A percentile compares a stretch with the other conserved stretches of the same genome.
These are phyloP conservation scores for Enteromius mattozi DNA, from an alignment of 2,797 vertebrate species.

Conservation along the genomic window DNA sequence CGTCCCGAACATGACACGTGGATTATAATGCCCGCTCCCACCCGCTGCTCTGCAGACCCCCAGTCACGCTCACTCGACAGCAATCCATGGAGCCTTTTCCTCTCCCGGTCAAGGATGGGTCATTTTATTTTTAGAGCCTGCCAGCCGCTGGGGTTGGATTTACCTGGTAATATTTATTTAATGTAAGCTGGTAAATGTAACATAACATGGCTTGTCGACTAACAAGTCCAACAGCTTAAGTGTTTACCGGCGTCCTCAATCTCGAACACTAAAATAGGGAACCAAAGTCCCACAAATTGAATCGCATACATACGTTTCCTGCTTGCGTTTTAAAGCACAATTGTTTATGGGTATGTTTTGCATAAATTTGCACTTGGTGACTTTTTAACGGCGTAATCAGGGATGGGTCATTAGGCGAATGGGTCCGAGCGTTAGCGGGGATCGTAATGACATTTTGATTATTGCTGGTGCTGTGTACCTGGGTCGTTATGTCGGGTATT, in stretches of 20 bases:
- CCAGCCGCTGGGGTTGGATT: slow-evolving; percentile 26
- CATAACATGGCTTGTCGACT: slow-evolving; percentile 22
- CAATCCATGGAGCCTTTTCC: slow-evolving; percentile 22
- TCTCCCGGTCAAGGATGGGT: slow-evolving; percentile 41
- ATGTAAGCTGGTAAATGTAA: slow-evolving; percentile 20
- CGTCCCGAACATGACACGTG: slow-evolving; percentile 28
- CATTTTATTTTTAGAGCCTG: slow-evolving; percentile 39
- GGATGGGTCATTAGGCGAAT: slow-evolving; percentile 57
- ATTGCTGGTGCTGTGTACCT: slow-evolving; percentile 53
- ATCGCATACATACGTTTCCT: background rate
- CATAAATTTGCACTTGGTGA: slow-evolving; percentile 20
- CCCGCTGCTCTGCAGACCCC: slow-evolving; percentile 24
- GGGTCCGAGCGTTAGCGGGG: slow-evolving; percentile 20
- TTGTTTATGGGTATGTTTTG: slow-evolving; percentile 47
- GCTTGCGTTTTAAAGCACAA: slow-evolving; percentile 19
- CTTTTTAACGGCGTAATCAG: slow-evolving; percentile 57
- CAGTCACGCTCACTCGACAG: slow-evolving; percentile 9
- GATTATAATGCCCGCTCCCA: slow-evolving; percentile 29
- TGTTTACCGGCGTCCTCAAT: slow-evolving; percentile 1
- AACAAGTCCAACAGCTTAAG: slow-evolving; percentile 19
- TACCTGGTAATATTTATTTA: slow-evolving; percentile 41
- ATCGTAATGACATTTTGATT: slow-evolving; percentile 63
- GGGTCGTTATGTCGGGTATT: slow-evolving; percentile 50
- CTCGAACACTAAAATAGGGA: background rate
- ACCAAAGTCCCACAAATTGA: background rate